These are phyloP conservation scores for Diploptera punctata DNA, from an alignment of 2,888 invertebrate genomes.

Conservation along the genomic window DNA sequence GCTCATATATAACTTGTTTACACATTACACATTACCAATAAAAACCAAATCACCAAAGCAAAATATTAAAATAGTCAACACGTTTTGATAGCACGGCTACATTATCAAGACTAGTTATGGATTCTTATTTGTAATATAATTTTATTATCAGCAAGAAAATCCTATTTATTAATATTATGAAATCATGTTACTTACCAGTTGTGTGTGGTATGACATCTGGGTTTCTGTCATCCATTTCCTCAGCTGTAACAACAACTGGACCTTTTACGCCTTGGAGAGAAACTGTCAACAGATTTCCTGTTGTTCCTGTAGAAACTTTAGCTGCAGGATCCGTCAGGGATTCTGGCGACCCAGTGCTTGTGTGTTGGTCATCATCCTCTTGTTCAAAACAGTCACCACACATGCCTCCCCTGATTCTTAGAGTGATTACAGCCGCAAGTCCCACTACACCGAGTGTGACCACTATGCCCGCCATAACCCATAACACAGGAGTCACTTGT, in stretches of 20 bases:
- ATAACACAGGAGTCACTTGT: conserved; percentile 38
- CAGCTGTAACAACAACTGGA: conserved; percentile 2
- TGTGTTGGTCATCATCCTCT: conserved; percentile 31
- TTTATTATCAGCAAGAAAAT: too few relatives aligned
- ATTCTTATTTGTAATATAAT: too few relatives aligned
- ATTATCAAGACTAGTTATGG: too few relatives aligned
- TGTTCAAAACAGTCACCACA: conserved; percentile 26
- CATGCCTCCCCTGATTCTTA: conserved; percentile 26
- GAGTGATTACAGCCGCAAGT: conserved; percentile 23
- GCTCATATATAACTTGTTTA: too few relatives aligned
- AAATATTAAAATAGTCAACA: too few relatives aligned
- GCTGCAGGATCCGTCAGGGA: conserved; percentile 44
- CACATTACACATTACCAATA: too few relatives aligned
- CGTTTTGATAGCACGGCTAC: too few relatives aligned
- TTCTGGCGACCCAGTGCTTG: conserved; percentile 41
- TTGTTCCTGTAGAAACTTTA: conserved; percentile 36
- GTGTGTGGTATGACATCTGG: conserved; percentile 42
- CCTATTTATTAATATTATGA: too few relatives aligned
- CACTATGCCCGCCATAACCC: conserved; percentile 38
- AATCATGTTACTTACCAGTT: conserved; percentile 33
- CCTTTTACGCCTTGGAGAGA: conserved; percentile 29
- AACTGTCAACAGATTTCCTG: conserved; percentile 25
- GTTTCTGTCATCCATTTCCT: conserved; percentile 38
- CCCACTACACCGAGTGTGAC: conserved; percentile 37
- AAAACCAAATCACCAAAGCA: too few relatives aligned